These are phyloP conservation scores for Drepana falcataria DNA, from an alignment of 2,888 invertebrate species.

Conservation along the genomic window DNA sequence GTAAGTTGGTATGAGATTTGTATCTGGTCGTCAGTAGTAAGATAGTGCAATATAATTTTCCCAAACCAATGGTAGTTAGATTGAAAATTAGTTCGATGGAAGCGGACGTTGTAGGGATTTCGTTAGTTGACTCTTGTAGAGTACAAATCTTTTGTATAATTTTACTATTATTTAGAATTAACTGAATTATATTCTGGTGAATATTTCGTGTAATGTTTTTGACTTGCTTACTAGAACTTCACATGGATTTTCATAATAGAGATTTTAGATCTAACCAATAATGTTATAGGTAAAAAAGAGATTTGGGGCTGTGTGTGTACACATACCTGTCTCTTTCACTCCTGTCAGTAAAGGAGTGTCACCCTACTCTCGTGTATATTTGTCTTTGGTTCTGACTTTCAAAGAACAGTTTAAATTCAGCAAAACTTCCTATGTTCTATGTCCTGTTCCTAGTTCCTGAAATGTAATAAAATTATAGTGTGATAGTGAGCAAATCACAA, in stretches of 20 bases:
- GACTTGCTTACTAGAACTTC: not conserved
- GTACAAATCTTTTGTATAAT: conserved; percentile 20
- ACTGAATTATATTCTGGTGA: not conserved
- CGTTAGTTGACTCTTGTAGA: conserved; percentile 34
- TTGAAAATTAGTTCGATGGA: not conserved
- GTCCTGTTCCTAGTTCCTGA: not conserved
- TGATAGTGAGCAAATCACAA: not conserved
- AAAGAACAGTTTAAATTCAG: not conserved
- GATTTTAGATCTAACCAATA: too few species aligned
- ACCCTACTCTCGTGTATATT: too few species aligned
- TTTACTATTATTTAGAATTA: conserved; percentile 2
- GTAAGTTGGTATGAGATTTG: too few species aligned
- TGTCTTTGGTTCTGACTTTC: too few species aligned
- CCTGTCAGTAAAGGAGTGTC: too few species aligned
- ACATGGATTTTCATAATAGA: too few species aligned
- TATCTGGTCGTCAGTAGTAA: too few species aligned
- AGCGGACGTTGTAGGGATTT: not conserved
- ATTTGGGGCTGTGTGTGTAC: too few species aligned
- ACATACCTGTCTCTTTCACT: too few species aligned
- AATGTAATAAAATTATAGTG: not conserved
- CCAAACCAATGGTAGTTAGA: not conserved
- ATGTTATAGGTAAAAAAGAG: too few species aligned
- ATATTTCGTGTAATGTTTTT: not conserved
- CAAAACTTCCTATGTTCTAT: too few species aligned
- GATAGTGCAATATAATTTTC: not conserved